Base-by-base conservation (phyloP, 2,113 vertebrate species). In the Hipposideros armiger region DNA sequence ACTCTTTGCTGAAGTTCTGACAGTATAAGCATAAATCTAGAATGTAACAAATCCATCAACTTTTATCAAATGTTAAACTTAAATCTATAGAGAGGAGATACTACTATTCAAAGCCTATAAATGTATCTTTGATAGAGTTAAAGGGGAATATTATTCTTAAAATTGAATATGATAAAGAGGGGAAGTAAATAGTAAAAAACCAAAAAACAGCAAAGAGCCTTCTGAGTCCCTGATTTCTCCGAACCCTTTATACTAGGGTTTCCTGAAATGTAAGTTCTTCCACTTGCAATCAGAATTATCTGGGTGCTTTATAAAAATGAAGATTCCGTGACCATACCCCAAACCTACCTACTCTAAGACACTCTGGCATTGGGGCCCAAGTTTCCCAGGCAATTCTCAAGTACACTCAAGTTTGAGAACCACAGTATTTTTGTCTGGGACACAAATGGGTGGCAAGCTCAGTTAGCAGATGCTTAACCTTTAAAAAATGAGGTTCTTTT, bases 31-130 rank as follows among this genome's bases (percentile, higher is more conserved):
- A 94, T 40, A 90, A 95, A 90, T 67, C 50, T 73, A 50, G 52
- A 95, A 94, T 67, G 30, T 72, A 47, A 80, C 40, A 90, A 92
- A 96, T 78, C 36, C 70, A 94, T 36, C 54, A 90, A 86, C 52
- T 91, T 66, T 66, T 80, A 78, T 50, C 11, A 77, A 95, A 72
- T 42, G 36, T 92, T 83, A 81, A 93, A 64, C 32, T 73, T 84
- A 90, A 91, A 83, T 74, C 58, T 47, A 95, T 84, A 40, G 20
- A 77, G 40, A 90, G 72, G 89, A 92, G 42, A 93, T 86, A 60
- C 47, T 67, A 74, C 52, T 72, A n/a, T 74, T 96, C 40, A 80
- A 83, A 94, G 22, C n/a, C 72, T 92, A 11, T 47, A 67, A 52
- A 66, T 36, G 9, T n/a, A 93, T 28, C 36, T 7, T 64, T 54